These are phyloP conservation scores for Cryptops parisi DNA, from an alignment of 2,888 invertebrate species.

Conservation along the genomic window DNA sequence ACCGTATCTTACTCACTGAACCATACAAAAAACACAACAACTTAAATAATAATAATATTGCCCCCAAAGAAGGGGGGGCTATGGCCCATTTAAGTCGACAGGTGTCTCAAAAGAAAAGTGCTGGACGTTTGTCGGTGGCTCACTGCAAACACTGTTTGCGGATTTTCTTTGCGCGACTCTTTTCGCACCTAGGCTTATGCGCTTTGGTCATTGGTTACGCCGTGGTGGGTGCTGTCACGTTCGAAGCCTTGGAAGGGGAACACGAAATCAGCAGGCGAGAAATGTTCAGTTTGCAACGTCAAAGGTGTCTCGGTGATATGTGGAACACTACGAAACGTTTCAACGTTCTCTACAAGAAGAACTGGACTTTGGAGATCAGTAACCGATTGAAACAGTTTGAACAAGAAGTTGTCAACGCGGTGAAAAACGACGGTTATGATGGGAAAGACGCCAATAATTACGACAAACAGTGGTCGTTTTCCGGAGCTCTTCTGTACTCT, in stretches of 20 bases:
- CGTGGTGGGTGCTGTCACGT: slow-evolving; percentile 56
- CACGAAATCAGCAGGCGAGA: slow-evolving; percentile 48
- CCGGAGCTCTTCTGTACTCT: slow-evolving; percentile 67
- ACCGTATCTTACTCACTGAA: too few relatives aligned
- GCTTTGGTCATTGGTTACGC: slow-evolving; percentile 57
- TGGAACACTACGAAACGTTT: slow-evolving; percentile 47
- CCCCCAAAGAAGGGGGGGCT: too few relatives aligned
- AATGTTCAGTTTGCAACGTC: slow-evolving; percentile 32
- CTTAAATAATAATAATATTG: too few relatives aligned
- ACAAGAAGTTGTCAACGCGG: slow-evolving; percentile 58
- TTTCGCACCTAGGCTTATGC: slow-evolving; percentile 54
- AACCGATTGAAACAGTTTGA: slow-evolving; percentile 65
- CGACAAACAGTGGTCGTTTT: slow-evolving; percentile 57
- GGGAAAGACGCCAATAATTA: slow-evolving; percentile 27
- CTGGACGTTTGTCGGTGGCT: not conserved
- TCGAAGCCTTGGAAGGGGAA: slow-evolving; percentile 58
- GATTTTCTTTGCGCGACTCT: slow-evolving; percentile 42
- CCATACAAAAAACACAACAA: too few relatives aligned
- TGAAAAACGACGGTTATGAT: slow-evolving; percentile 38
- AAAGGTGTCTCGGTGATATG: slow-evolving; percentile 47
- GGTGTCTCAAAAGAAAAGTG: too few relatives aligned
- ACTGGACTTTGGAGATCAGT: slow-evolving; percentile 67
- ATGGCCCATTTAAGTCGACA: too few relatives aligned
- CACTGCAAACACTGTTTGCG: slow-evolving; percentile 26
- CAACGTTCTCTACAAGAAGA: slow-evolving; percentile 66